A percentile compares a stretch with the other conserved stretches of the same genome.
Evolutionary conservation across 2,113 vertebrate genomes (phyloP).

Genomic region (Xiphophorus maculatus): DNA sequence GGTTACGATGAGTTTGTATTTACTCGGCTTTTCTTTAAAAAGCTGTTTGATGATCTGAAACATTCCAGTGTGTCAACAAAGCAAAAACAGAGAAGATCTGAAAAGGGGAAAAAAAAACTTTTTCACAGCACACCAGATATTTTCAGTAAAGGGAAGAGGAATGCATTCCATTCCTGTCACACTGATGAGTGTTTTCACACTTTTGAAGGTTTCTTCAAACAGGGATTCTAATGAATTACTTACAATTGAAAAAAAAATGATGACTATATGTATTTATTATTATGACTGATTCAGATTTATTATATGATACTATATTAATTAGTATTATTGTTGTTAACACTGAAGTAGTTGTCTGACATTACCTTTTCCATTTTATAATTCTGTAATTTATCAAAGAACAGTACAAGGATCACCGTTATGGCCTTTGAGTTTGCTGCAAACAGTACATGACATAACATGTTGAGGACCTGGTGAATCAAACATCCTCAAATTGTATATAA

Average conservation of each 20-base stretch:
- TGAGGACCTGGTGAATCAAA: slow-evolving; percentile 73
- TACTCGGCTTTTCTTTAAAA: background rate
- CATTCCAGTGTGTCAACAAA: background rate
- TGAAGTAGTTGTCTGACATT: slow-evolving; percentile 70
- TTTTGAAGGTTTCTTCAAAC: slow-evolving; percentile 58
- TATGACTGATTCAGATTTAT: slow-evolving; percentile 72
- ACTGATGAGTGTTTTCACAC: slow-evolving; percentile 54
- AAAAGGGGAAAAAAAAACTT: background rate
- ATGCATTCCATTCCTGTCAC: slow-evolving; percentile 35
- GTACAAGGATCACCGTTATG: slow-evolving; percentile 82
- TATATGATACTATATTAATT: slow-evolving; percentile 72
- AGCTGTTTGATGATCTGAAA: background rate
- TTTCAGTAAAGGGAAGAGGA: slow-evolving; percentile 57
- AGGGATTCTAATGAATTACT: slow-evolving; percentile 64
- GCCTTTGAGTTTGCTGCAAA: slow-evolving; percentile 83
- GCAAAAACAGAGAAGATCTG: background rate
- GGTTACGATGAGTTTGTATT: too few relatives aligned
- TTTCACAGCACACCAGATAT: background rate
- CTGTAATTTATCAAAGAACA: slow-evolving; percentile 49
- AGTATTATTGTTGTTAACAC: slow-evolving; percentile 77
- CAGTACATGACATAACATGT: slow-evolving; percentile 66
- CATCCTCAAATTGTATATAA: slow-evolving; percentile 73
- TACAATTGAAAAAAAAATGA: slow-evolving; percentile 46
- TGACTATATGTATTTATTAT: slow-evolving; percentile 74
- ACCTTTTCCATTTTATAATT: slow-evolving; percentile 69